phyloP scores from a whole-genome alignment of 2,113 vertebrate genomes.

The Pipra filicauda region DNA sequence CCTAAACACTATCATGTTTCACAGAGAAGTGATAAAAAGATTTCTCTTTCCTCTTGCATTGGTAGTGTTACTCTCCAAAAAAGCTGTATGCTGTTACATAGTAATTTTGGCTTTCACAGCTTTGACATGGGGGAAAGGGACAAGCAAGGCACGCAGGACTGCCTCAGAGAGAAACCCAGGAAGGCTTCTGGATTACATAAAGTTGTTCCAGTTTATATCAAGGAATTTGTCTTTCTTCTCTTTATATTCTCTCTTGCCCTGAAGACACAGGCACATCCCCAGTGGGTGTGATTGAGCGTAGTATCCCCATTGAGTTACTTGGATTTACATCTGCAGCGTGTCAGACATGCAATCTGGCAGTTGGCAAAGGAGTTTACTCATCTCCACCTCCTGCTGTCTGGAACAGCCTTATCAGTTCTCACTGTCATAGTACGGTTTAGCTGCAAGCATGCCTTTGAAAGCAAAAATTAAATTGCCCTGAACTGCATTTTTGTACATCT shows the following conservation, averaged over 20 bases:
- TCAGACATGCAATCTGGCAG: conserved; percentile 49
- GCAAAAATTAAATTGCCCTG: conserved; percentile 20
- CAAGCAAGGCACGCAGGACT: background rate
- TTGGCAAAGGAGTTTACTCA: conserved; percentile 36
- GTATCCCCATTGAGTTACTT: conserved; percentile 19
- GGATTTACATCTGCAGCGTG: conserved; percentile 47
- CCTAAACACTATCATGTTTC: background rate
- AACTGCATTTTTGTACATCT: background rate
- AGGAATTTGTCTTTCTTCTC: background rate
- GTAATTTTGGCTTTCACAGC: background rate
- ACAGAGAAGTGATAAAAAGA: background rate
- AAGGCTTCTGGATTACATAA: background rate
- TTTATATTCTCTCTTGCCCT: background rate
- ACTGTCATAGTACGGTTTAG: background rate
- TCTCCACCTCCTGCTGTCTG: conserved; percentile 45
- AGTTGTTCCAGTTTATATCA: background rate
- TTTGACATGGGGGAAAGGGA: background rate
- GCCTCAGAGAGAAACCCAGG: background rate
- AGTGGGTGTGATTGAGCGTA: background rate
- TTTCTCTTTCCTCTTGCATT: background rate
- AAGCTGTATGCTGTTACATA: background rate
- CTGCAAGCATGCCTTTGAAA: conserved; percentile 20
- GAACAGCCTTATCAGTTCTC: conserved; percentile 32
- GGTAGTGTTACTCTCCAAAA: background rate
- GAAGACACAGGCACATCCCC: background rate